Evolutionary conservation across 2,888 invertebrate genomes (phyloP).

Genomic region (Nomada fucata): DNA sequence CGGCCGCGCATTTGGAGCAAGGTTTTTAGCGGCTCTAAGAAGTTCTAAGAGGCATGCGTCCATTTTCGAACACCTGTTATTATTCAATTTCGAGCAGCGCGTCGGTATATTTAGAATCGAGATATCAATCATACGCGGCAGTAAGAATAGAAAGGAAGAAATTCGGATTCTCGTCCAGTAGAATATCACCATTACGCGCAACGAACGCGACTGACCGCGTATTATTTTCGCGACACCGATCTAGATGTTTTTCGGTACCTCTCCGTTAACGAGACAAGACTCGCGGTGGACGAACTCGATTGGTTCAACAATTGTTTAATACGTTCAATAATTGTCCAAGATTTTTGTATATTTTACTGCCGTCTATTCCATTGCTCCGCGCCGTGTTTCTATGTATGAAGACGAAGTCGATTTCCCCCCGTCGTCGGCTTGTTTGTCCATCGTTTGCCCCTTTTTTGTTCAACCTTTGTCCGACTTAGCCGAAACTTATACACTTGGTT

Average conservation of each 20-base stretch:
- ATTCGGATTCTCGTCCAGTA: no score
- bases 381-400: no score
- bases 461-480: constrained; percentile 26
- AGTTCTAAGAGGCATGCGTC: background rate
- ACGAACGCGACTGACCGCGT: no score
- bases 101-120: background rate
- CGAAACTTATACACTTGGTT: background rate
- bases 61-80: constrained; percentile 23
- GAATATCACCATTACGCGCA: no score
- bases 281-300: no score
- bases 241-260: no score
- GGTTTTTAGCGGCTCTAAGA: constrained; percentile 36
- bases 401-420: background rate
- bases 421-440: constrained; percentile 27
- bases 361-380: no score
- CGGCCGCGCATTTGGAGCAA: constrained; percentile 20
- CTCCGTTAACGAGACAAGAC: no score
- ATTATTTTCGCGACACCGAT: no score
- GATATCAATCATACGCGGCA: background rate
- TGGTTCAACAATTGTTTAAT: no score
- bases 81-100: background rate
- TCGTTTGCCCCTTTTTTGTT: constrained; percentile 1
- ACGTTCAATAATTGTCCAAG: no score
- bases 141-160: background rate
- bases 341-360: no score